Conservation (phyloP, 2,113 vertebrate genomes). For the Electrona antarctica region DNA sequence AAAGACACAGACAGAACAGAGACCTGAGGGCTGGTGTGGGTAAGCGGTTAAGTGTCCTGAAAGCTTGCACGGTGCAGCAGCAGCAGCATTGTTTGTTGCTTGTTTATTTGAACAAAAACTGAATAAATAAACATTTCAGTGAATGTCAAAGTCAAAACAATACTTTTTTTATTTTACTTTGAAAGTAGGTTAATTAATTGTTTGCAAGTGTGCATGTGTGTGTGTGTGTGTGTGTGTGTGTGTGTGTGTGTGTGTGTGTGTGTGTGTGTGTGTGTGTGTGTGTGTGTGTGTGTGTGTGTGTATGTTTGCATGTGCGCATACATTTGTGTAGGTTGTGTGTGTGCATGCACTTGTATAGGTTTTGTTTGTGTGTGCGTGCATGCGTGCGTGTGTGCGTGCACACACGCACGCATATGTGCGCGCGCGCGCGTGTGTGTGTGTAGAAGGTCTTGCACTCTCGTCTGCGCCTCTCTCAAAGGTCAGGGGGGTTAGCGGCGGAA, state of each 20-base stretch:
- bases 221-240: not conserved
- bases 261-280: slow-evolving; percentile 32
- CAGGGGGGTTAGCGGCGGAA: slow-evolving; percentile 84
- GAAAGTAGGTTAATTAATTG: no score
- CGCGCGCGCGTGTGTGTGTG: slow-evolving; percentile 24
- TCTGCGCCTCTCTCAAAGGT: slow-evolving; percentile 74
- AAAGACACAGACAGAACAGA: not conserved
- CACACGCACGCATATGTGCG: not conserved
- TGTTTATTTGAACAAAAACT: slow-evolving; percentile 33
- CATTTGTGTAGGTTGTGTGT: slow-evolving; percentile 31
- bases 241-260: slow-evolving; percentile 40
- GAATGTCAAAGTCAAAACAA: slow-evolving; percentile 20
- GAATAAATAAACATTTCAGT: slow-evolving; percentile 14
- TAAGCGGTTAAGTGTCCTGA: no score
- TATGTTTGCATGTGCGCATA: not conserved
- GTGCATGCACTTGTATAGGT: not conserved
- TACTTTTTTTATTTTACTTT: slow-evolving; percentile 7
- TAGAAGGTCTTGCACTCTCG: slow-evolving; percentile 49
- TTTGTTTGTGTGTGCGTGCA: slow-evolving; percentile 43
- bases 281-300: slow-evolving; percentile 2
- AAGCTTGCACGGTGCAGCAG: no score
- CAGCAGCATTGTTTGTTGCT: slow-evolving; percentile 12
- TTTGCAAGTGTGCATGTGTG: not conserved
- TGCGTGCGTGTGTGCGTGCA: slow-evolving; percentile 16
- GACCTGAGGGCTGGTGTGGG: not conserved